Conservation (phyloP, 2,113 vertebrate species). For the Ptilorrhoa leucosticta region DNA sequence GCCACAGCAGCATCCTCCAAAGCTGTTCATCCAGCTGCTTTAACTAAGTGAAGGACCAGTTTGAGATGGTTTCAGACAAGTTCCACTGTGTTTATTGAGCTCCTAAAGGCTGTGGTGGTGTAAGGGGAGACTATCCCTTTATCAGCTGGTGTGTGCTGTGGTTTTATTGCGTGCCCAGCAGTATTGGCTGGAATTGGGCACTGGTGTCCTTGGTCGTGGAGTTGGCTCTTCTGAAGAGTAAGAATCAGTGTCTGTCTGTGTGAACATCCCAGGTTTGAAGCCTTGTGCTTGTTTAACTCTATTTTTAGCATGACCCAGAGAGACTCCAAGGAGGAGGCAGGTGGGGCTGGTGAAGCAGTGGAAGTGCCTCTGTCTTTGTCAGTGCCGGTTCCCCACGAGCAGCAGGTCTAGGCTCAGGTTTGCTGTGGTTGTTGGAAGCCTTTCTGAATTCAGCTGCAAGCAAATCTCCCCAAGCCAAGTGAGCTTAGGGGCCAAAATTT, state of each 20-base stretch:
- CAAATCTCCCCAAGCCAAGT: not conserved
- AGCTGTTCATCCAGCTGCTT: not conserved
- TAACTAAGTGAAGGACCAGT: not conserved
- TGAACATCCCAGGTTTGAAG: not conserved
- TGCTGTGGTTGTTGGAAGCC: not conserved
- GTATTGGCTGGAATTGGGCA: not conserved
- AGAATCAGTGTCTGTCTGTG: not conserved
- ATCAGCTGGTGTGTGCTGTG: not conserved
- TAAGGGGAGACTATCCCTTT: not conserved
- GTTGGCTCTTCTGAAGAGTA: not conserved
- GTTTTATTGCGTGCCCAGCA: not conserved
- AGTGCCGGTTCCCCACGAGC: fast-evolving
- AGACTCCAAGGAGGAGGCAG: not conserved
- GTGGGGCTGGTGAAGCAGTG: not conserved
- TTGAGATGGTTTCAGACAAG: not conserved
- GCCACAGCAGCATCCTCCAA: fast-evolving
- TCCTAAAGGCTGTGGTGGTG: not conserved
- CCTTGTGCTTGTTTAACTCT: not conserved
- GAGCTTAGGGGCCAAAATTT: not conserved
- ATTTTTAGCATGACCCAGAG: not conserved
- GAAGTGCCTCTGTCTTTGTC: not conserved
- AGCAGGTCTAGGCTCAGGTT: not conserved
- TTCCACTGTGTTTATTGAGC: not conserved
- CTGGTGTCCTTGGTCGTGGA: fast-evolving
- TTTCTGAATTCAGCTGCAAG: not conserved